A percentile compares a stretch with the other conserved stretches of the same genome.
phyloP scores from a whole-genome alignment of 2,888 invertebrate species.

The Timema podura region DNA sequence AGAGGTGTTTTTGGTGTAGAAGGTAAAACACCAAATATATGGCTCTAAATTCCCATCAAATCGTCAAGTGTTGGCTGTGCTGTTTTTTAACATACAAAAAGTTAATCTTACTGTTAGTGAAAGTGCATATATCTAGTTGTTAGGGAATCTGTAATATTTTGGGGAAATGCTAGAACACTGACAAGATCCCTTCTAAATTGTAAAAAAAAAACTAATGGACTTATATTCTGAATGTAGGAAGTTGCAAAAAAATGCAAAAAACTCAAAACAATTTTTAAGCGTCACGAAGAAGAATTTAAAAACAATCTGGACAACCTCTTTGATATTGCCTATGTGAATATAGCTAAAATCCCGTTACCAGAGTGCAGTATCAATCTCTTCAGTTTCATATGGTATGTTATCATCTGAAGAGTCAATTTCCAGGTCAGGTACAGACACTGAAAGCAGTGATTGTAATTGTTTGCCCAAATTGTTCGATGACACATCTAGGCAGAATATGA shows the following conservation, averaged over 20 bases:
- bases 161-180: neutral
- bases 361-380: too few species aligned
- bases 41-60: neutral
- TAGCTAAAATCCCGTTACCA: too few species aligned
- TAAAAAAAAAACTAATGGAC: neutral
- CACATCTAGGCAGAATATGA: too few species aligned
- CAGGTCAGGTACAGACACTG: too few species aligned
- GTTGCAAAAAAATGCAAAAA: constrained; percentile 1
- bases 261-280: neutral
- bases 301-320: neutral
- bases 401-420: too few species aligned
- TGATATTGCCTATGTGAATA: neutral
- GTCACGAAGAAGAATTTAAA: neutral
- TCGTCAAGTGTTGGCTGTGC: neutral
- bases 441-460: too few species aligned
- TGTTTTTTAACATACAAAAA: neutral
- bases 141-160: neutral
- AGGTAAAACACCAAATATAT: neutral
- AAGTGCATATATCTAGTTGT: neutral
- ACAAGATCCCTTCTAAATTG: neutral
- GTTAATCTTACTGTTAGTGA: neutral
- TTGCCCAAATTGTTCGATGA: too few species aligned
- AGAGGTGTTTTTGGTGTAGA: too few species aligned
- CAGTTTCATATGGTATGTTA: too few species aligned
- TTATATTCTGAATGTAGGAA: neutral